phyloP scores from a whole-genome alignment of 2,113 vertebrate species.

The Lamprologus callipterus region DNA sequence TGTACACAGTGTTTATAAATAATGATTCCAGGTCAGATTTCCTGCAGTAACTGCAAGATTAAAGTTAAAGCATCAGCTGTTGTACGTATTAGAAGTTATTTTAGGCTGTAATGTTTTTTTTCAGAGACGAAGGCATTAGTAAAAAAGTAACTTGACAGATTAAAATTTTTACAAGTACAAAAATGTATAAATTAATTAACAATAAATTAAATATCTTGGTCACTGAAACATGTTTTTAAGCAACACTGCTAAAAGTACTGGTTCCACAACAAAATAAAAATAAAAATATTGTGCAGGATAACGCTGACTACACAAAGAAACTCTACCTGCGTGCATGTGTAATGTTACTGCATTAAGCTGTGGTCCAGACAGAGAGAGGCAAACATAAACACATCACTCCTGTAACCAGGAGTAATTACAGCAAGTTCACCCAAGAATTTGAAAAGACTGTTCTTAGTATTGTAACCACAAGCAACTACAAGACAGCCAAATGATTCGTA shows the following conservation, averaged over 20 bases:
- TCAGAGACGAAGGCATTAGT: not conserved
- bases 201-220: not conserved
- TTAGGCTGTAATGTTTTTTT: not conserved
- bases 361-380: constrained; percentile 73
- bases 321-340: not conserved
- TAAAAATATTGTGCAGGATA: not conserved
- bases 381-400: not conserved
- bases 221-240: not conserved
- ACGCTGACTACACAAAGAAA: not conserved
- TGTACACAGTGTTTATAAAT: not conserved
- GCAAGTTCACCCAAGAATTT: not conserved
- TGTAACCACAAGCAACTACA: not conserved
- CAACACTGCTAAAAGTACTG: not conserved
- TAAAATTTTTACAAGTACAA: not conserved
- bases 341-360: constrained; percentile 70
- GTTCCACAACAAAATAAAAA: not conserved
- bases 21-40: not conserved
- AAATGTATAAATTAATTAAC: not conserved
- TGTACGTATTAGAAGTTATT: not conserved
- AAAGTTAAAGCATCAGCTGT: not conserved
- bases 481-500: not conserved
- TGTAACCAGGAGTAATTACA: not conserved
- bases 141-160: not conserved
- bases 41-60: not conserved
- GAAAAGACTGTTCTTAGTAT: not conserved